A percentile compares a stretch with the other conserved stretches of the same genome.
Evolutionary conservation across 2,113 vertebrate species (phyloP).

Genomic region (Synchiropus splendidus): DNA sequence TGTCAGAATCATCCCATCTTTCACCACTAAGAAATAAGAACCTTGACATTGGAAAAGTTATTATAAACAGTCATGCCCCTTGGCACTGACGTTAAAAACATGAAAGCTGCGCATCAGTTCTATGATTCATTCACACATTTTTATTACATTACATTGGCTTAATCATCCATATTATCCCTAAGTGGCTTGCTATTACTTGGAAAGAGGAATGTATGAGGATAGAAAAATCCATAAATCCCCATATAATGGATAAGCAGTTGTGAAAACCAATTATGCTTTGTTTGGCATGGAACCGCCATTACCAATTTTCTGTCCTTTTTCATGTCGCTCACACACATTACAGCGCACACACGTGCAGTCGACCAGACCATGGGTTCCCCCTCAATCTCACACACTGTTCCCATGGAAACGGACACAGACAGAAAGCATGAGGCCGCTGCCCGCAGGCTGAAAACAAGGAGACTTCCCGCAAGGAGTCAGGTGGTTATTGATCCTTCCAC

Average conservation of each 20-base stretch:
- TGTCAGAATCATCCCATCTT: constrained; percentile 1
- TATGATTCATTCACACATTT: too few species aligned
- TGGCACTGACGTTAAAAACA: too few species aligned
- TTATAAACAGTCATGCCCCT: too few species aligned
- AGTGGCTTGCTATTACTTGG: too few species aligned
- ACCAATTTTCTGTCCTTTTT: constrained; percentile 1
- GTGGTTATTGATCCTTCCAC: constrained; percentile 53
- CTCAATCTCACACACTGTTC: constrained; percentile 32
- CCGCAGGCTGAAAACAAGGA: constrained; percentile 38
- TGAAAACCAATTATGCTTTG: too few species aligned
- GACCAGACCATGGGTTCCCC: not conserved
- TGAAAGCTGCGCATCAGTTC: too few species aligned
- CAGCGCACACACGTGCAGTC: constrained; percentile 12
- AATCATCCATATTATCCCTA: too few species aligned
- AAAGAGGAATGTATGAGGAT: too few species aligned
- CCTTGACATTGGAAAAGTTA: too few species aligned
- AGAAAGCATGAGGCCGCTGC: constrained; percentile 42
- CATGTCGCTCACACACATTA: constrained; percentile 9
- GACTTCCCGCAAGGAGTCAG: constrained; percentile 46
- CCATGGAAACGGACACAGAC: constrained; percentile 60
- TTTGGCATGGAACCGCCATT: not conserved
- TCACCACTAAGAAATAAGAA: not conserved
- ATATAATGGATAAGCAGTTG: too few species aligned
- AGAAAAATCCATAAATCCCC: too few species aligned
- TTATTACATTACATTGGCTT: too few species aligned